Evolutionary conservation across 1,140 invertebrate species (phyloP).

Genomic region (Drosophila malerkotliana): DNA sequence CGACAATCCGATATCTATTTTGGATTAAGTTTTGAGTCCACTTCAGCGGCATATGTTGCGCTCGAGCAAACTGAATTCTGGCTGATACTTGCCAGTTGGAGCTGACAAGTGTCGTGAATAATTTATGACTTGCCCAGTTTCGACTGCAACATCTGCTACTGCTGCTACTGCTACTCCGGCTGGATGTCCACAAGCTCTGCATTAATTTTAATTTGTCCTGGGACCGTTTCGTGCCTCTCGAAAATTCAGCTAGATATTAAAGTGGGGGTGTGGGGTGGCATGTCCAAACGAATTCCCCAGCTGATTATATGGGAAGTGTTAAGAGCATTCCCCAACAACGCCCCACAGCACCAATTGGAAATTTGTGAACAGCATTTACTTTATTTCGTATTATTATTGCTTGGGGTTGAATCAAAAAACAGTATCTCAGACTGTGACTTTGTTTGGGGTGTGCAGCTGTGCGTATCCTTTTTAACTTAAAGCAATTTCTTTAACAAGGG

Average conservation of each 20-base stretch:
- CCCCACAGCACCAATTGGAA: slow-evolving; percentile 49
- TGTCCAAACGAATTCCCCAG: slow-evolving; percentile 23
- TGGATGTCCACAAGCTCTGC: slow-evolving; percentile 26
- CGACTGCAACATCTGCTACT: slow-evolving; percentile 52
- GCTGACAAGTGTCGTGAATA: slow-evolving; percentile 78
- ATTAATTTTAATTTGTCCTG: slow-evolving; percentile 66
- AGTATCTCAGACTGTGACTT: not conserved
- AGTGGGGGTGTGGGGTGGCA: not conserved
- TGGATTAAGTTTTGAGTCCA: slow-evolving; percentile 16
- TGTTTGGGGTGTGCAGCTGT: slow-evolving; percentile 43
- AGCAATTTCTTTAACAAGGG: slow-evolving; percentile 47
- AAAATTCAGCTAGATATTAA: slow-evolving; percentile 34
- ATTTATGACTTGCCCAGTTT: slow-evolving; percentile 68
- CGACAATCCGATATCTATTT: slow-evolving; percentile 9
- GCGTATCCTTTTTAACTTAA: slow-evolving; percentile 64
- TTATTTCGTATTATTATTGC: slow-evolving; percentile 59
- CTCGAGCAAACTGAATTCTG: slow-evolving; percentile 9
- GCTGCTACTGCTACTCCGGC: slow-evolving; percentile 7
- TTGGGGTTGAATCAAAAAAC: slow-evolving; percentile 12
- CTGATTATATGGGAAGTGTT: slow-evolving; percentile 21
- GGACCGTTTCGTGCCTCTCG: slow-evolving; percentile 11
- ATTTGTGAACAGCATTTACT: slow-evolving; percentile 56
- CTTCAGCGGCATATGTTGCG: slow-evolving; percentile 41
- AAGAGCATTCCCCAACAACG: slow-evolving; percentile 10
- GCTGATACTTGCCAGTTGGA: slow-evolving; percentile 59